These are phyloP conservation scores for Dolichallabes microphthalmus DNA, from an alignment of 2,113 vertebrate genomes.

Conservation along the genomic window DNA sequence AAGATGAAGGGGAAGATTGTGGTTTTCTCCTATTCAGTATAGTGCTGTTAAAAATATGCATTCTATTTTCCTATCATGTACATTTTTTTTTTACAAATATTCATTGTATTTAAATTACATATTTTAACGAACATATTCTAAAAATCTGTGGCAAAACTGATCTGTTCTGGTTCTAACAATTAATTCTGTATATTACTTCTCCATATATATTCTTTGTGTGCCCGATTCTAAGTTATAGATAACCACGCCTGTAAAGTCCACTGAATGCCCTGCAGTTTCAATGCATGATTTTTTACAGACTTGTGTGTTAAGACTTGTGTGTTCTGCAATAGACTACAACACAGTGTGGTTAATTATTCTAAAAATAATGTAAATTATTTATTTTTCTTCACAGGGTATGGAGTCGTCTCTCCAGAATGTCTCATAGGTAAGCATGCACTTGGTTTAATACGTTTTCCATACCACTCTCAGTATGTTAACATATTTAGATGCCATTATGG, in stretches of 20 bases:
- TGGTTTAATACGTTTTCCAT: neutral
- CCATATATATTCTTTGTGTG: neutral
- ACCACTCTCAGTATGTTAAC: neutral
- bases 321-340: neutral
- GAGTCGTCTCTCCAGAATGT: conserved; percentile 64
- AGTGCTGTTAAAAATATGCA: too few species aligned
- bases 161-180: neutral
- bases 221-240: neutral
- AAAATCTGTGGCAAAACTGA: neutral
- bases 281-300: neutral
- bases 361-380: neutral
- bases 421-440: conserved; percentile 59
- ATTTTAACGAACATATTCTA: neutral
- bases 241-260: neutral
- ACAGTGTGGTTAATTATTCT: neutral
- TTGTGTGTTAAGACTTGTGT: too few species aligned
- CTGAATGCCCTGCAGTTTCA: neutral
- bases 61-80: too few species aligned
- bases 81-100: neutral
- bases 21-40: too few species aligned
- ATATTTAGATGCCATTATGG: neutral
- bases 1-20: too few species aligned
- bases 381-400: conserved; percentile 57
- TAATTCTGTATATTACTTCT: neutral
- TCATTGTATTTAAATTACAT: neutral